phyloP scores from a whole-genome alignment of 2,113 vertebrate genomes.

The Mastomys coucha region DNA sequence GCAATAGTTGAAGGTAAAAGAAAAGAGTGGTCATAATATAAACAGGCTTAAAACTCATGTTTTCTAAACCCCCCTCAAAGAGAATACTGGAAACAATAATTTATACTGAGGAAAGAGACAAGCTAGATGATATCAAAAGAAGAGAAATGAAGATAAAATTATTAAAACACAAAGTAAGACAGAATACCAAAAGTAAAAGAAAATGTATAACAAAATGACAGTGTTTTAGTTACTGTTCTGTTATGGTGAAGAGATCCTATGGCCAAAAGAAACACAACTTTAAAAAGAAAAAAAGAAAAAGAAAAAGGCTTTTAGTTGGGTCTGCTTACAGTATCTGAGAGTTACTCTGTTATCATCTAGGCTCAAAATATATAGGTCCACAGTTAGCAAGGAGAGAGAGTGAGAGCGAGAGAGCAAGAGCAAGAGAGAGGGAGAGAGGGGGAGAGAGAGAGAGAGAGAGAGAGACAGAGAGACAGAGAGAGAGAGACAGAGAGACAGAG shows the following conservation, averaged over 20 bases:
- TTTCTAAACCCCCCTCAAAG: neutral
- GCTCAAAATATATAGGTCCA: neutral
- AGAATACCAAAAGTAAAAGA: neutral
- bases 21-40: neutral
- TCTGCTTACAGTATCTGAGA: neutral
- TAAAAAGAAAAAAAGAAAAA: too few species aligned
- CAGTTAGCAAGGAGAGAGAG: too few species aligned
- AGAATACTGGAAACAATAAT: neutral
- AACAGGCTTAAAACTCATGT: neutral
- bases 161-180: neutral
- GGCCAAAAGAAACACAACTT: neutral
- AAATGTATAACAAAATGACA: neutral
- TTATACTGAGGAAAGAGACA: neutral
- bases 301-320: neutral
- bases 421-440: too few species aligned
- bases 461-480: too few species aligned
- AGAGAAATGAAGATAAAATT: neutral
- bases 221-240: neutral
- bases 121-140: neutral
- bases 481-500: too few species aligned
- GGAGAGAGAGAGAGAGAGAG: too few species aligned
- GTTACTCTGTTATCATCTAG: neutral
- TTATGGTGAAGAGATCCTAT: neutral
- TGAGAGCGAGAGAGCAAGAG: too few species aligned
- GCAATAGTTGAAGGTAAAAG: neutral